phyloP scores from a whole-genome alignment of 53 echinoderm and acorn worm species.

The Stichopus horrens region DNA sequence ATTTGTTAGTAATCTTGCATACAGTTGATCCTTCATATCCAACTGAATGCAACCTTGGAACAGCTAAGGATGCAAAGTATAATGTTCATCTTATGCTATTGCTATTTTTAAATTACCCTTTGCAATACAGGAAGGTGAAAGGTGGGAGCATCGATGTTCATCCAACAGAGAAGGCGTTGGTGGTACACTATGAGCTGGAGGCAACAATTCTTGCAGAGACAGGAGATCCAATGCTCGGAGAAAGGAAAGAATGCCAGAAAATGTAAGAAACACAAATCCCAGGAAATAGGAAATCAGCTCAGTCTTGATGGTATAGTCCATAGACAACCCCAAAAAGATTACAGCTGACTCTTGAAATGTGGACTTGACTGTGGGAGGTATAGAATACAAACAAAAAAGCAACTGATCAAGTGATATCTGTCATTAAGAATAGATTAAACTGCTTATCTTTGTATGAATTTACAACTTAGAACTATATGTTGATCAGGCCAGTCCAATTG shows the following conservation, averaged over 20 bases:
- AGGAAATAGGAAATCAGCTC: too few relatives aligned
- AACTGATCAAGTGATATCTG: too few relatives aligned
- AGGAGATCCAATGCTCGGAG: constrained; percentile 97
- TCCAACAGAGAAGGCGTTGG: constrained; percentile 95
- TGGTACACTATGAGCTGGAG: constrained; percentile 98
- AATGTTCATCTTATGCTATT: neutral
- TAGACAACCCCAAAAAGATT: too few relatives aligned
- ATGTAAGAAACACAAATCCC: constrained; percentile 60
- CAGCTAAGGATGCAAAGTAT: neutral
- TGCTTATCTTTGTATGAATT: too few relatives aligned
- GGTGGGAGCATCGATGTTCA: constrained; percentile 99
- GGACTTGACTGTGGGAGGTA: too few relatives aligned
- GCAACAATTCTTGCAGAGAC: constrained; percentile 96
- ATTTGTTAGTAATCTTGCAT: neutral
- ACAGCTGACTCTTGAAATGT: too few relatives aligned
- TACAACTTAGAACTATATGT: too few relatives aligned
- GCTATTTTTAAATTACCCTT: neutral
- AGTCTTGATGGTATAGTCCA: too few relatives aligned
- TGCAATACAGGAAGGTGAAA: constrained; percentile 77
- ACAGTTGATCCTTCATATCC: neutral
- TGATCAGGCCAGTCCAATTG: too few relatives aligned
- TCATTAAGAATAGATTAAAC: too few relatives aligned
- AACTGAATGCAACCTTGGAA: neutral
- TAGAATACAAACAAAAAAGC: too few relatives aligned
- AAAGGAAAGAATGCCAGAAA: constrained; percentile 99